phyloP scores from a whole-genome alignment of 2,888 invertebrate genomes.

The Nasonovia ribisnigri region DNA sequence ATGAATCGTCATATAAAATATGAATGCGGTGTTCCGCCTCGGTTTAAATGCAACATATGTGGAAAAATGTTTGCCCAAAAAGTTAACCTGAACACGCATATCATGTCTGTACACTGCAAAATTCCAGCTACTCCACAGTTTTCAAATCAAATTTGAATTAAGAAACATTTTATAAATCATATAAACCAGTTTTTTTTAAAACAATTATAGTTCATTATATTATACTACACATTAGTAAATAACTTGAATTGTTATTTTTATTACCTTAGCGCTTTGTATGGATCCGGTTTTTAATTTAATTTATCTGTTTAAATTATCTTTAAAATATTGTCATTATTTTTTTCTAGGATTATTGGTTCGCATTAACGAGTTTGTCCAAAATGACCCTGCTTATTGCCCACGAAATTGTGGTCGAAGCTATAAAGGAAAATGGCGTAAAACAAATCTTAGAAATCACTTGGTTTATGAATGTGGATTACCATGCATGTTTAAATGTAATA shows the following conservation, averaged over 20 bases:
- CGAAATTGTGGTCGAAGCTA: constrained; percentile 72
- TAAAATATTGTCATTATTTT: constrained; percentile 2
- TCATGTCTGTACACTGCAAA: constrained; percentile 34
- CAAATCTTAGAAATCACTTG: constrained; percentile 65
- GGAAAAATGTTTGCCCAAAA: constrained; percentile 59
- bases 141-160: background rate
- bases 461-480: constrained; percentile 68
- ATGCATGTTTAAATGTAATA: constrained; percentile 69
- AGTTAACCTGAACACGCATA: constrained; percentile 52
- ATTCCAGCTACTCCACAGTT: background rate
- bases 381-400: constrained; percentile 60
- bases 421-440: constrained; percentile 64
- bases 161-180: background rate
- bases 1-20: constrained; percentile 65
- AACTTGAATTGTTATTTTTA: constrained; percentile 36
- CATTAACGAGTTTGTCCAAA: constrained; percentile 51
- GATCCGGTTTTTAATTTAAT: constrained; percentile 34
- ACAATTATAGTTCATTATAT: constrained; percentile 22
- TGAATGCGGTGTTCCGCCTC: constrained; percentile 44
- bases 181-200: constrained; percentile 24
- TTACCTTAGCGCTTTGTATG: constrained; percentile 51
- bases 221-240: constrained; percentile 23
- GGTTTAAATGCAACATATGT: constrained; percentile 65
- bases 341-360: constrained; percentile 50
- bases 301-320: background rate